Conservation (phyloP, 2,888 invertebrate genomes). For the Anthrax anthrax region DNA sequence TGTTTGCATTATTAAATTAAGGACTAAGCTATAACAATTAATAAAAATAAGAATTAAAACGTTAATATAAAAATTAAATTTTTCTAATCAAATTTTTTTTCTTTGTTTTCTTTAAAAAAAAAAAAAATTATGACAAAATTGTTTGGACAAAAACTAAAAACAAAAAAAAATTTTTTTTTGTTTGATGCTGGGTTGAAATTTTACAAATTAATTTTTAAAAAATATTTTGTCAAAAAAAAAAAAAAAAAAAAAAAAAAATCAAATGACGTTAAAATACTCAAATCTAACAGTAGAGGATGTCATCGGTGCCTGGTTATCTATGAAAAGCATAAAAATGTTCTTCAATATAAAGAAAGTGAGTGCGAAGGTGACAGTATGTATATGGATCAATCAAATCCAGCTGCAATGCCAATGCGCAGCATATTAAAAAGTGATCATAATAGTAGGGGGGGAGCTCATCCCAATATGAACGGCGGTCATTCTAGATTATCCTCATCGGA, state of each 20-base stretch:
- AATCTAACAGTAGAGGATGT: conserved; percentile 68
- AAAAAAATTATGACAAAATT: no score
- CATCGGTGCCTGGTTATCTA: conserved; percentile 91
- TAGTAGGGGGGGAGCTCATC: conserved; percentile 39
- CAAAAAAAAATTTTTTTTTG: no score
- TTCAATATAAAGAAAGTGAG: conserved; percentile 97
- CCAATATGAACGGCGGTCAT: conserved; percentile 38
- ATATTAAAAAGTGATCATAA: conserved; percentile 36
- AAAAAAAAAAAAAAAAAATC: conserved; percentile 2
- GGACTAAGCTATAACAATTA: no score
- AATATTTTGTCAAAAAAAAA: background rate
- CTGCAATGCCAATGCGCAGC: conserved; percentile 38
- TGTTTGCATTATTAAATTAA: no score
- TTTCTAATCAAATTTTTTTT: no score
- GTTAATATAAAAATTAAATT: no score
- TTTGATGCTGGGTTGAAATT: no score
- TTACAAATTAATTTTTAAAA: no score
- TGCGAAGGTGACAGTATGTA: conserved; percentile 41
- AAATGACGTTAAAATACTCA: background rate
- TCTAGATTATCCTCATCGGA: conserved; percentile 38
- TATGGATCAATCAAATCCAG: conserved; percentile 38
- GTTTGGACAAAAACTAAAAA: no score
- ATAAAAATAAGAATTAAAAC: no score
- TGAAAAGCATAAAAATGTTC: conserved; percentile 85
- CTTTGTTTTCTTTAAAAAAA: no score